phyloP scores from a whole-genome alignment of 2,113 vertebrate genomes.

The Paraplagusia blochii region DNA sequence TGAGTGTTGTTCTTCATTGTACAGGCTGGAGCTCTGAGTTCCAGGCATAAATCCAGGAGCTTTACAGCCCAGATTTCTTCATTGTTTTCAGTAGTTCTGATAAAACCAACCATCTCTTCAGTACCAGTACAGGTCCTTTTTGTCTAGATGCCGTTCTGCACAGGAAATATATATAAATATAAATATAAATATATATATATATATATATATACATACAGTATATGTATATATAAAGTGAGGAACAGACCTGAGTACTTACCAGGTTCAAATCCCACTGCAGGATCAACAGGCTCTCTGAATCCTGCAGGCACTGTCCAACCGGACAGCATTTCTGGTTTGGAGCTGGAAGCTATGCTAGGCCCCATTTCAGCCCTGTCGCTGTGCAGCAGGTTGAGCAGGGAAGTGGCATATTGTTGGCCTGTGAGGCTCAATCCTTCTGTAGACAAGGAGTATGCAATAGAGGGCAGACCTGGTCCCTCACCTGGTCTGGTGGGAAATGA shows the following conservation, averaged over 20 bases:
- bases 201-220: no score
- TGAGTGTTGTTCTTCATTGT: slow-evolving; percentile 35
- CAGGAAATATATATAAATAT: background rate
- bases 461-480: slow-evolving; percentile 33
- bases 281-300: slow-evolving; percentile 61
- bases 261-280: slow-evolving; percentile 48
- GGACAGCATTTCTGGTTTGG: slow-evolving; percentile 72
- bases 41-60: slow-evolving; percentile 8
- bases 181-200: no score
- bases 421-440: slow-evolving; percentile 52
- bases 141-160: slow-evolving; percentile 60
- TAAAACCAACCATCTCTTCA: slow-evolving; percentile 28
- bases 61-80: background rate
- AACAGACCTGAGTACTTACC: slow-evolving; percentile 56
- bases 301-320: slow-evolving; percentile 61
- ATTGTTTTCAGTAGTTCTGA: background rate
- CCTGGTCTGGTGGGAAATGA: slow-evolving; percentile 34
- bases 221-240: no score
- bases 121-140: slow-evolving; percentile 76
- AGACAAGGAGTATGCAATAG: slow-evolving; percentile 56
- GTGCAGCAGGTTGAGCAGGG: slow-evolving; percentile 83
- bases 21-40: slow-evolving; percentile 40
- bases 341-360: slow-evolving; percentile 66
- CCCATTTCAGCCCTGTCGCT: slow-evolving; percentile 72
- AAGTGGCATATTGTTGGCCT: slow-evolving; percentile 76